Evolutionary conservation across 2,797 vertebrate species (phyloP).

Genomic region (Sebastes kiyomatsui): DNA sequence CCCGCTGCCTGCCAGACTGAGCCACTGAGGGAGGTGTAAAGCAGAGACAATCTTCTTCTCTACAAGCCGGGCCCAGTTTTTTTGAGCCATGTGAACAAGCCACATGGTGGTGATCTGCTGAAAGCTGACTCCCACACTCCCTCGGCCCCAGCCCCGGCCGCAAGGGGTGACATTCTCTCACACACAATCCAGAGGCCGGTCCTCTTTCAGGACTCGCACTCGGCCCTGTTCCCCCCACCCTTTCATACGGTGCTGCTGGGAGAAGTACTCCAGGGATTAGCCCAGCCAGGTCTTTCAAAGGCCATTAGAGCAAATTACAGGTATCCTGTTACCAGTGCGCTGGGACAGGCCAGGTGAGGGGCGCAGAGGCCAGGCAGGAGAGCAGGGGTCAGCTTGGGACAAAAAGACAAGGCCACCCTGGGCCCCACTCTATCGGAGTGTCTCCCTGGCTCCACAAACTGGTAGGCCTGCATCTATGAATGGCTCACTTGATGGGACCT

Average conservation of each 20-base stretch:
- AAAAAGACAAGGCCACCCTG: slow-evolving; percentile 81
- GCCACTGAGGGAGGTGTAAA: slow-evolving; percentile 64
- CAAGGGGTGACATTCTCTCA: slow-evolving; percentile 81
- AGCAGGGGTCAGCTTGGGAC: slow-evolving; percentile 87
- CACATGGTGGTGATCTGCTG: slow-evolving; percentile 70
- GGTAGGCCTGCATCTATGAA: slow-evolving; percentile 76
- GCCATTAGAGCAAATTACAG: slow-evolving; percentile 89
- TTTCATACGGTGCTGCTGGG: slow-evolving; percentile 80
- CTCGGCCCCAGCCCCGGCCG: slow-evolving; percentile 62
- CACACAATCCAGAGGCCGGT: slow-evolving; percentile 80
- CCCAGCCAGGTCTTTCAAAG: slow-evolving; percentile 86
- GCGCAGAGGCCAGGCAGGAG: slow-evolving; percentile 83
- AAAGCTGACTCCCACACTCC: slow-evolving; percentile 79
- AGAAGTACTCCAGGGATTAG: slow-evolving; percentile 86
- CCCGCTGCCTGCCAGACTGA: slow-evolving; percentile 27
- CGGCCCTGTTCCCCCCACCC: slow-evolving; percentile 75
- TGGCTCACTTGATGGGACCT: slow-evolving; percentile 83
- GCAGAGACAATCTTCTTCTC: slow-evolving; percentile 48
- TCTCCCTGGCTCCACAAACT: slow-evolving; percentile 78
- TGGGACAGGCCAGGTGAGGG: slow-evolving; percentile 85
- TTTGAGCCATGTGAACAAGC: slow-evolving; percentile 71
- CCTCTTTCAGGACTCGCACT: slow-evolving; percentile 79
- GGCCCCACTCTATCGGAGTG: slow-evolving; percentile 78
- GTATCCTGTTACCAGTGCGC: slow-evolving; percentile 85
- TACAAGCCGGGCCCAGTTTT: slow-evolving; percentile 48